Evolutionary conservation across 2,888 invertebrate species (phyloP), one percentile per base, ranked within the genome.

Genomic region (Bursaphelenchus okinawaensis): DNA sequence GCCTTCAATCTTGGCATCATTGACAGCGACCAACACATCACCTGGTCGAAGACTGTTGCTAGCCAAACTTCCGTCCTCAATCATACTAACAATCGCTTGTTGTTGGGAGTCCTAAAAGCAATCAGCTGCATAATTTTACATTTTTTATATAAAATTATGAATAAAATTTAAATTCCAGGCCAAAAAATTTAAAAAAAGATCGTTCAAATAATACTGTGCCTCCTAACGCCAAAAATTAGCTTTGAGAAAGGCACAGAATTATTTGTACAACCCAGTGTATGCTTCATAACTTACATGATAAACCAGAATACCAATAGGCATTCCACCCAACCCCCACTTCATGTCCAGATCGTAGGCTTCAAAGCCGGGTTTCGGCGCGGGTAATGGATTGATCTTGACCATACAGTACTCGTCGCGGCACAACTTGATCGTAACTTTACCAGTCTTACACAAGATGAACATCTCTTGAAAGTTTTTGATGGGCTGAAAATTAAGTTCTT

Each of bases 381-480:
- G 69, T 56, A 75, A 29, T 12, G 55, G 27, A 19, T 66, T 75
- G 59, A 70, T 61, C 27, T 66, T 67, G 56, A 65, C 69, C 22
- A 69, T 68, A 55, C 73, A 74, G 55, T 70, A 68, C 55, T 75
- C 75, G 61, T 75, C 74, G 29, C 75, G 68, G 55, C 69, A 66
- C 51, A 69, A 68, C 40, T 68, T 69, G 62, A 74, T 68, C 9
- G 56, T 40, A 23, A 71, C 62, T 65, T 73, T 71, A 29, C 73
- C 73, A 4, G 71, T 8, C 16, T 60, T 60, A 51, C 60, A 50
- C 2, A 54, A 16, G 12, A n/a, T 54, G 4, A n/a, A 20, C 54
- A 54, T 54, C 22, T 40, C 40, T 40, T 40, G 40, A n/a, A 40
- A 40, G 40, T 40, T 40, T 4, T 40, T 40, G 2, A 40, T 40